Conservation (phyloP, 2,888 invertebrate genomes). For the Sphaeridia pumilis region DNA sequence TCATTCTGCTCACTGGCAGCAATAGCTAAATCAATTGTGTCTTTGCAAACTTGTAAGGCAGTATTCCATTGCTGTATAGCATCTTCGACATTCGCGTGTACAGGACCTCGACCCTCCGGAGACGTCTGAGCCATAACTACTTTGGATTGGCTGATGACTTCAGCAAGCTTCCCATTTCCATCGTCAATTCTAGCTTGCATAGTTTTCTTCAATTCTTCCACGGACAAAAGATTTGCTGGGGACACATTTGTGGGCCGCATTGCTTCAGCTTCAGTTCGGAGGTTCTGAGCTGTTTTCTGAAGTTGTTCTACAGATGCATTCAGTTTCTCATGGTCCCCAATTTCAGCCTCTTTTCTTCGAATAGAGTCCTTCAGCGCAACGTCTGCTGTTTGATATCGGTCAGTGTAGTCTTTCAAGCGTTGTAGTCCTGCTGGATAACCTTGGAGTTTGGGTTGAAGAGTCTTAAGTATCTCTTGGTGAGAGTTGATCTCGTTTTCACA, state of each 20-base stretch:
- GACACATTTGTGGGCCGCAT: slow-evolving; percentile 61
- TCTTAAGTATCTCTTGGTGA: slow-evolving; percentile 71
- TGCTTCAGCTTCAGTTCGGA: slow-evolving; percentile 67
- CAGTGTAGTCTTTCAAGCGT: slow-evolving; percentile 59
- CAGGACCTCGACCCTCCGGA: slow-evolving; percentile 58
- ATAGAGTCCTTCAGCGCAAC: slow-evolving; percentile 57
- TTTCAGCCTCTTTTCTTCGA: slow-evolving; percentile 37
- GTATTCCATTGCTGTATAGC: slow-evolving; percentile 62
- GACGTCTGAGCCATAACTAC: slow-evolving; percentile 65
- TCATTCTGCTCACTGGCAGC: slow-evolving; percentile 68
- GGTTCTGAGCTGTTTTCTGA: slow-evolving; percentile 66
- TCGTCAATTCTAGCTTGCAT: slow-evolving; percentile 2
- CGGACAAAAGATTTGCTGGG: too few relatives aligned
- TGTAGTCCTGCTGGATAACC: slow-evolving; percentile 63
- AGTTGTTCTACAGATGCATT: slow-evolving; percentile 64
- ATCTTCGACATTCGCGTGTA: slow-evolving; percentile 61
- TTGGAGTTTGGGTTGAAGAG: slow-evolving; percentile 69
- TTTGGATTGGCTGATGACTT: slow-evolving; percentile 58
- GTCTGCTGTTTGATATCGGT: slow-evolving; percentile 57
- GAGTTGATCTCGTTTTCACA: slow-evolving; percentile 73
- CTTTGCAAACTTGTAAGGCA: slow-evolving; percentile 58
- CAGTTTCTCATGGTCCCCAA: slow-evolving; percentile 15
- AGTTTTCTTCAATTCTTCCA: slow-evolving; percentile 11
- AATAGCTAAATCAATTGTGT: slow-evolving; percentile 59
- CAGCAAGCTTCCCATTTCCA: slow-evolving; percentile 54